Base-by-base conservation (phyloP, 2,888 invertebrate species). In the Harpalus rubripes region DNA sequence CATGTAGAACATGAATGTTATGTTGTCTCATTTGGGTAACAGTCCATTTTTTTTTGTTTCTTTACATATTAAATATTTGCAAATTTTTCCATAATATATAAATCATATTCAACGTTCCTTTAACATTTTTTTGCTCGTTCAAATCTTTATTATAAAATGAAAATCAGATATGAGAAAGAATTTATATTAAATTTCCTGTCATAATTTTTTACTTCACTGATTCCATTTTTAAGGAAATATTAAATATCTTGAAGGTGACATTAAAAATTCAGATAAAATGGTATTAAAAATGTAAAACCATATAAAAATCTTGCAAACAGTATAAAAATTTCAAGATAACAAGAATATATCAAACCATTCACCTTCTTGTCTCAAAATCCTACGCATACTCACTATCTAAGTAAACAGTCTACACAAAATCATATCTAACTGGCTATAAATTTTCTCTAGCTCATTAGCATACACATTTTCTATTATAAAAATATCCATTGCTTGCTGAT, bases 381-480 rank as follows among this genome's bases (percentile, higher is more conserved):
- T 41, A 72, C 68, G 41, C 41, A 65, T 65, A 32, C 59, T 63
- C 12, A 7, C 12, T 15, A 44, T 16, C 10, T 22, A 44, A 44
- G 72, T 44, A 74, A 74, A 74, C 44, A 74, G 15, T 44, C 16
- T 74, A 74, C 52, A 44, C 72, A 41, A 78, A 78, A 78, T 78
- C 78, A 78, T 78, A 78, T 78, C 78, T 78, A 58, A 2, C 8
- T 7, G 26, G 78, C 56, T 12, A 78, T 78, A 78, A 78, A 78
- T 78, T 59, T 59, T 26, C 44, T 56, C 22, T 22, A 7, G 12
- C 78, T 78, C 78, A 78, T 78, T 78, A 78, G n/a, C 78, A 78
- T 78, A 78, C 59, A n/a, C 78, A 78, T 15, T 78, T 74, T 56
- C 78, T 78, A 78, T 78, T 78, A 76, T 72, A 76, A 78, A 78